phyloP scores from a whole-genome alignment of 2,888 invertebrate species.

The Apodemia mormo region DNA sequence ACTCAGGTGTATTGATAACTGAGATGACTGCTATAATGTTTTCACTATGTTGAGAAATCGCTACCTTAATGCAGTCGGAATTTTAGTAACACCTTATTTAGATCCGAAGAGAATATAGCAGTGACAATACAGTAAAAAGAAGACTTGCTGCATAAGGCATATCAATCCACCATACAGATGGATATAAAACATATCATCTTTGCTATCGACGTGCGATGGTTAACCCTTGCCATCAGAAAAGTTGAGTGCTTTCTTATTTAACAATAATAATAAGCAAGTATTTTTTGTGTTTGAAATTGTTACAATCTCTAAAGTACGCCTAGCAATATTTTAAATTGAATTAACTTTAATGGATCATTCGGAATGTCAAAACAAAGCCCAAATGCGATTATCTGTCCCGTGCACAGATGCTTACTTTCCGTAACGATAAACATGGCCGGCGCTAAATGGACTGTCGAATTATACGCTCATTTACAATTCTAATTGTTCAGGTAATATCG shows the following conservation, averaged over 20 bases:
- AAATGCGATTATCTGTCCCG: conserved; percentile 27
- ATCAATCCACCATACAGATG: too few relatives aligned
- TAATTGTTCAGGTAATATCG: conserved; percentile 16
- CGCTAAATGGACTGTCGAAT: conserved; percentile 34
- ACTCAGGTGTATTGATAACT: too few relatives aligned
- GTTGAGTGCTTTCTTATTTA: neutral
- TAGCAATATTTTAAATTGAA: neutral
- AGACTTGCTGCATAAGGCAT: too few relatives aligned
- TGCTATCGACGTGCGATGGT: too few relatives aligned
- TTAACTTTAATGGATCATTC: conserved; percentile 7
- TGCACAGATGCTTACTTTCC: conserved; percentile 33
- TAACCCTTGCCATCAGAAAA: too few relatives aligned
- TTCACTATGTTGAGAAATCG: too few relatives aligned
- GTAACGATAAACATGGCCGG: conserved; percentile 33
- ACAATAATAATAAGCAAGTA: neutral
- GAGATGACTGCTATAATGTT: too few relatives aligned
- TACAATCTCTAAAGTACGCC: neutral
- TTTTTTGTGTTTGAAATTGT: neutral
- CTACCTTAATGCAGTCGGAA: too few relatives aligned
- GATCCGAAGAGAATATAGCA: too few relatives aligned
- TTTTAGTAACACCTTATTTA: too few relatives aligned
- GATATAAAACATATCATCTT: too few relatives aligned
- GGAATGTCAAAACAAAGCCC: conserved; percentile 16
- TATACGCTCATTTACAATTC: conserved; percentile 26
- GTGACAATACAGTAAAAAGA: too few relatives aligned